Base-by-base conservation (phyloP, 2,888 invertebrate genomes). In the Nymphalis urticae region DNA sequence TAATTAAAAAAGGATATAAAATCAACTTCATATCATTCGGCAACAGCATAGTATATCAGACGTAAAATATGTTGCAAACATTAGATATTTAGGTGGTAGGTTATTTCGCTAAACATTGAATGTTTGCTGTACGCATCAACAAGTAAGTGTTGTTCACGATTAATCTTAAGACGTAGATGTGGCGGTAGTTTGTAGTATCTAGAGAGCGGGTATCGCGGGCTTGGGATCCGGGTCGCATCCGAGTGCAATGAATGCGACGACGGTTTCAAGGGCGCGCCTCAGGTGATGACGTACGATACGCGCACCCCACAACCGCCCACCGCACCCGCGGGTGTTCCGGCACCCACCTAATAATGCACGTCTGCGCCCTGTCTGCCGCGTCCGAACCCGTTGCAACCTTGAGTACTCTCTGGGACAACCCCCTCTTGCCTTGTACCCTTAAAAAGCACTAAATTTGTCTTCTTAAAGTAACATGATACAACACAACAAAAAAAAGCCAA, bases 281-380 rank as follows among this genome's bases (percentile, higher is more conserved):
- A 92, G 92, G 92, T 92, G 92, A 90, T 92, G 92, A 92, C 92
- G 92, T 91, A 90, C 90, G 87, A 88, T 74, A 72, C 75, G 74
- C 74, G 74, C 84, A 85, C 86, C 87, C 88, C 88, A 82, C 85
- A 82, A 75, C 84, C 82, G 73, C 78, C 84, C 83, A 83, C 75
- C 81, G 79, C 85, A 84, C 87, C 88, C 87, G 85, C 84, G 88
- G 89, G 88, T 88, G 89, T 89, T 89, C 87, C 90, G 88, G 89
- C 90, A 90, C 92, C 92, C 92, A 90, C 92, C 92, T 93, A 92
- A 93, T 93, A 92, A 92, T 93, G 93, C 93, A 93, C 90, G 93
- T 93, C 93, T 93, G 89, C 91, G 87, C 90, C 83, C 87, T 86
- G 93, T 93, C 93, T 93, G 81, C 92, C 87, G 85, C 85, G 88